Conservation (phyloP, 2,113 vertebrate species). For the Rhabdornis inornatus region DNA sequence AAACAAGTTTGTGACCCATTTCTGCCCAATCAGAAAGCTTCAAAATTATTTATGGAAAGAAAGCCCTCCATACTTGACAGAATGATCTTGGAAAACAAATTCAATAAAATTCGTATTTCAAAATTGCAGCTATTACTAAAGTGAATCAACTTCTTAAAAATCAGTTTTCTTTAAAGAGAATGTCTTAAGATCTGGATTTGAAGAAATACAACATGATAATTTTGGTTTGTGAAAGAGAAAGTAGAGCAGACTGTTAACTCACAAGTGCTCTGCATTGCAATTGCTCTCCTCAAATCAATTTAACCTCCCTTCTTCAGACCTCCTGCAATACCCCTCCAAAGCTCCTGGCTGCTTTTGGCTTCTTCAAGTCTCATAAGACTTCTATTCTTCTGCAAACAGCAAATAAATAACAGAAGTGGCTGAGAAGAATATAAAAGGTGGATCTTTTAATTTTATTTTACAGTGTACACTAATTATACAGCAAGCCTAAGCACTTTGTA, state of each 20-base stretch:
- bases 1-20: conserved; percentile 26
- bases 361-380: background rate
- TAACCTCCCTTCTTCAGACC: background rate
- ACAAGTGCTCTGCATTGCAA: background rate
- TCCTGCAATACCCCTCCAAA: background rate
- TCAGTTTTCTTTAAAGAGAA: background rate
- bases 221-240: background rate
- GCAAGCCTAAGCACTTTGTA: background rate
- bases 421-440: background rate
- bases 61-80: background rate
- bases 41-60: background rate
- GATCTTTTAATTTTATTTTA: background rate
- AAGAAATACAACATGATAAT: background rate
- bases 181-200: background rate
- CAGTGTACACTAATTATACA: background rate
- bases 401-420: background rate
- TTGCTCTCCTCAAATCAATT: background rate
- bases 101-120: background rate
- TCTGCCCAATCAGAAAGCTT: background rate
- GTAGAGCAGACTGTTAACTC: background rate
- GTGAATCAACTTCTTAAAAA: background rate
- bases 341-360: background rate
- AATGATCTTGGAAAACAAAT: background rate
- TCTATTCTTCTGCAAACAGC: background rate
- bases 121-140: background rate